A percentile compares a stretch with the other conserved stretches of the same genome.
These are phyloP conservation scores for Myathropa florea DNA, from an alignment of 2,888 invertebrate species.

Conservation along the genomic window DNA sequence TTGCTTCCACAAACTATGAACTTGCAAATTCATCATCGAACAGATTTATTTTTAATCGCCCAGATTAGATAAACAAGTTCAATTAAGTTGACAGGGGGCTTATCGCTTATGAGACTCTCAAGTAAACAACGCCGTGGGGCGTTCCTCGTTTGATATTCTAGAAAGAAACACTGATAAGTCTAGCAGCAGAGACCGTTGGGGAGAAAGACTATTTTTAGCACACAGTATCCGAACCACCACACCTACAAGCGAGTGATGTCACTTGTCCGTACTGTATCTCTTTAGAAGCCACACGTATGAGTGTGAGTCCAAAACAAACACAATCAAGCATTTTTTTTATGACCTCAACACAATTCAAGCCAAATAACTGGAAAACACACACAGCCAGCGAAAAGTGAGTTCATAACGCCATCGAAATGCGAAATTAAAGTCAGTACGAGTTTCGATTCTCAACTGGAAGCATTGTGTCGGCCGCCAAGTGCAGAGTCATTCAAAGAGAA, in stretches of 20 bases:
- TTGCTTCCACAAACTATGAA: neutral
- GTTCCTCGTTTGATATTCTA: neutral
- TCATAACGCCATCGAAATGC: neutral
- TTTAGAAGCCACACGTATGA: neutral
- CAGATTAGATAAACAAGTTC: neutral
- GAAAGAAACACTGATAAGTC: neutral
- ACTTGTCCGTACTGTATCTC: neutral
- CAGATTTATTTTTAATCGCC: neutral
- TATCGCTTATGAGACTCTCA: neutral
- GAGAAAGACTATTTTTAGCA: neutral
- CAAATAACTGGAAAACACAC: neutral
- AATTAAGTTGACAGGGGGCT: neutral
- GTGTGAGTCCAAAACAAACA: neutral
- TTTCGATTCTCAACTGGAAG: neutral
- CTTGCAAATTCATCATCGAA: neutral
- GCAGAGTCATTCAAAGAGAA: neutral
- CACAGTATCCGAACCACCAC: neutral
- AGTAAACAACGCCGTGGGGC: neutral
- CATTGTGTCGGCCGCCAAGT: neutral
- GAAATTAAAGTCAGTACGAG: slow-evolving; percentile 17
- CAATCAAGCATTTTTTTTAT: neutral
- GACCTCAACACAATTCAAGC: neutral
- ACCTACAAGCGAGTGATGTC: neutral
- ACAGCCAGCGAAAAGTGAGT: neutral
- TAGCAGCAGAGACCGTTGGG: neutral